Evolutionary conservation across 2,888 invertebrate genomes (phyloP).

Genomic region (Caenorhabditis becei): DNA sequence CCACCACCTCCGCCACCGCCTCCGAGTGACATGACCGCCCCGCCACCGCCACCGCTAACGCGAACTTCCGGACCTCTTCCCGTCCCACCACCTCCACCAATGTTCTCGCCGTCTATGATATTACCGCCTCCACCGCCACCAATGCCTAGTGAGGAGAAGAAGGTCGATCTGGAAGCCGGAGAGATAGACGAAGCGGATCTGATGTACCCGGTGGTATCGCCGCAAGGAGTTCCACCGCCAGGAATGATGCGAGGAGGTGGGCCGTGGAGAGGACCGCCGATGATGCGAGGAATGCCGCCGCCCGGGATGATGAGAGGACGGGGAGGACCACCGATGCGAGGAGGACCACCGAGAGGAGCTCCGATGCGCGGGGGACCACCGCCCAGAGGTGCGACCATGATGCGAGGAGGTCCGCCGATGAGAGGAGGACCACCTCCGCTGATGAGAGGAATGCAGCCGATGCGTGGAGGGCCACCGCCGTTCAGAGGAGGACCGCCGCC

Average conservation of each 20-base stretch:
- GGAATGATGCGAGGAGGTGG: slow-evolving; percentile 8
- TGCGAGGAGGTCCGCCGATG: slow-evolving; percentile 7
- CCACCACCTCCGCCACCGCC: slow-evolving; percentile 41
- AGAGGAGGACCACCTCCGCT: slow-evolving; percentile 3
- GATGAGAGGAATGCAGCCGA: neutral
- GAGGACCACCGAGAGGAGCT: slow-evolving; percentile 23
- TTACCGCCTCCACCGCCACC: slow-evolving; percentile 47
- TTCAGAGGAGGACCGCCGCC: neutral
- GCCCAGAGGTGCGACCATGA: slow-evolving; percentile 1
- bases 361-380: slow-evolving; percentile 28
- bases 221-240: slow-evolving; percentile 7
- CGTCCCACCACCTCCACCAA: slow-evolving; percentile 47
- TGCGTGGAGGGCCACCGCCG: slow-evolving; percentile 1
- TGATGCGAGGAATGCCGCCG: too few species aligned
- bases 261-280: slow-evolving; percentile 15
- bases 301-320: slow-evolving; percentile 15
- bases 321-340: slow-evolving; percentile 31
- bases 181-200: neutral
- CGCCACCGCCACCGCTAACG: slow-evolving; percentile 45
- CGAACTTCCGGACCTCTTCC: slow-evolving; percentile 29
- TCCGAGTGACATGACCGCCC: neutral
- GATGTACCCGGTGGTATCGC: neutral
- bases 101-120: slow-evolving; percentile 51
- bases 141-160: slow-evolving; percentile 32
- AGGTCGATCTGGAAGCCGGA: neutral